A percentile compares a stretch with the other conserved stretches of the same genome.
Evolutionary conservation across 1,140 invertebrate species (phyloP).

Genomic region (Ceratina japonica): DNA sequence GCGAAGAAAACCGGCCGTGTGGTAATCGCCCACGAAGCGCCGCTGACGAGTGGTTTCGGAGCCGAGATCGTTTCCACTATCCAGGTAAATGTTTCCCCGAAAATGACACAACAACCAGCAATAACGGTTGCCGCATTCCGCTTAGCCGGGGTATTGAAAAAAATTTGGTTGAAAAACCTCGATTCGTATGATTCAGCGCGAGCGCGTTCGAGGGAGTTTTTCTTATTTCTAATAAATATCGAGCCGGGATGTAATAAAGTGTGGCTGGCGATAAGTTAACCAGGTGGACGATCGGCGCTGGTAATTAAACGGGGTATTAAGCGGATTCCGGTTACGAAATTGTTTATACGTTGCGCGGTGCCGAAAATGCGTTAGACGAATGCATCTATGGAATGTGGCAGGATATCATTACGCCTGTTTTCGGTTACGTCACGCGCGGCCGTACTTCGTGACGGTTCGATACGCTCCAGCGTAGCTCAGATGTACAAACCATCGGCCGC

Average conservation of each 20-base stretch:
- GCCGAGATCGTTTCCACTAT: conserved; percentile 97
- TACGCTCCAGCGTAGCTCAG: conserved; percentile 31
- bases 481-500: conserved; percentile 23
- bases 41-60: conserved; percentile 96
- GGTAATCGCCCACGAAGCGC: conserved; percentile 97
- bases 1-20: conserved; percentile 96
- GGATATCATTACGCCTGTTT: conserved; percentile 40
- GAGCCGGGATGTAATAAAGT: not conserved
- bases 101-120: not conserved
- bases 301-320: conserved; percentile 7
- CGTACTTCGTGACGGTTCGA: conserved; percentile 43
- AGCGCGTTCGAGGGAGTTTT: too few species aligned
- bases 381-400: conserved; percentile 36
- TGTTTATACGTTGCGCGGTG: conserved; percentile 8
- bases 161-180: too few species aligned
- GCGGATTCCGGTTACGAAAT: conserved; percentile 25
- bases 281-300: not conserved
- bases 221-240: too few species aligned
- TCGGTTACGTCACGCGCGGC: conserved; percentile 34
- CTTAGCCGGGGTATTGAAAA: too few species aligned
- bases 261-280: not conserved
- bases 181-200: too few species aligned
- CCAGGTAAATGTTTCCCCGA: conserved; percentile 83
- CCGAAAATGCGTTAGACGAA: conserved; percentile 33
- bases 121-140: not conserved